These are phyloP conservation scores for Empidonax alnorum DNA, from an alignment of 2,113 vertebrate species.

Conservation along the genomic window DNA sequence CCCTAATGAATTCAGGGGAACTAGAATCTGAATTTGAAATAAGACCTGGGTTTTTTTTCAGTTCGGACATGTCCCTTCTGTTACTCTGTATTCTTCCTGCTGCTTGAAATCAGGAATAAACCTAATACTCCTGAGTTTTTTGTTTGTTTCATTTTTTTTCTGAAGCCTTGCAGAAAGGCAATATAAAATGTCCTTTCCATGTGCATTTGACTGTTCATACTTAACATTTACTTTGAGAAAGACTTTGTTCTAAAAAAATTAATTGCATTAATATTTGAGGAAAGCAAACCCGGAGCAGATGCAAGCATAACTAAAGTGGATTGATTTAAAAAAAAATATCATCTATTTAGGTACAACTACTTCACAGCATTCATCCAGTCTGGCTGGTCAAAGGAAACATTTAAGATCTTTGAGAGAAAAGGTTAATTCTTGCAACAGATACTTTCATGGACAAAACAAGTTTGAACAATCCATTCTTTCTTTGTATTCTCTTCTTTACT, in stretches of 20 bases:
- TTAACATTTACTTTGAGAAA: not conserved
- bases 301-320: not conserved
- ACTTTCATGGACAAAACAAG: not conserved
- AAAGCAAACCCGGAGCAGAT: constrained; percentile 8
- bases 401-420: not conserved
- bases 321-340: not conserved
- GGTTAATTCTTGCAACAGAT: not conserved
- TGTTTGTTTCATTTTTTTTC: not conserved
- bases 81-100: not conserved
- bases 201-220: not conserved
- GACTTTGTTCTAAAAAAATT: not conserved
- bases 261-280: constrained; percentile 1
- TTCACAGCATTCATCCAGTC: not conserved
- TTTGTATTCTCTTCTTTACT: not conserved
- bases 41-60: not conserved
- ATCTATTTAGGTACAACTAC: not conserved
- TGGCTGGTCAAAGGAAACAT: not conserved
- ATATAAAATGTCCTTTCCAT: not conserved
- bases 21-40: not conserved
- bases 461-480: not conserved
- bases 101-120: not conserved
- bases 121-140: not conserved
- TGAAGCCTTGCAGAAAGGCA: not conserved
- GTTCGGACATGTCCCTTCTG: not conserved
- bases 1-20: not conserved